Base-by-base conservation (phyloP, 35 echinoderm and acorn worm genomes). In the Strongylocentrotus purpuratus region DNA sequence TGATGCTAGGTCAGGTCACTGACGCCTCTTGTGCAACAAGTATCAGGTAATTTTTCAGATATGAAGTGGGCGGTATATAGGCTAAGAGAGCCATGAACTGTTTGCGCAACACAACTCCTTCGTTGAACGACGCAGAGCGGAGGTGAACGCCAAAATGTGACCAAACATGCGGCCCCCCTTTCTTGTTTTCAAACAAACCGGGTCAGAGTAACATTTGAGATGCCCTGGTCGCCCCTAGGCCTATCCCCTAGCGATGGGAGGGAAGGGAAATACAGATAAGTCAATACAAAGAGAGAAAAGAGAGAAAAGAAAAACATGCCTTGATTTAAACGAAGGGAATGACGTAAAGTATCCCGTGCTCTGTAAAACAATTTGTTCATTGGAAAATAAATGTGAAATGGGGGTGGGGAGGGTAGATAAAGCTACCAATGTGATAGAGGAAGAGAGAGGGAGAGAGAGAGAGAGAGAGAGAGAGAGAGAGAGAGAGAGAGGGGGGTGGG, bases 131-230 rank as follows among this genome's bases (percentile, higher is more conserved):
- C 65, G 25, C 20, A 17, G 17, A 78, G 65, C 65, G 65, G 22
- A 78, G 65, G 22, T 78, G 65, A 78, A 78, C 65, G n/a, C 65
- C 45, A 89, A 89, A 89, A 89, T 89, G 87, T 46, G 32, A 45
- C 45, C 87, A 89, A 89, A 45, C 87, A 45, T 31, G 87, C 45
- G 32, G 87, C 33, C 33, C 32, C 35, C 11, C 87, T 33, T 59
- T 89, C 87, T 89, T 89, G 87, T 89, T 41, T 33, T 89, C 87
- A 45, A 33, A 46, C 87, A 89, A 89, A 89, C 14, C 87, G 33
- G 87, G 87, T 89, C 87, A 89, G 45, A 46, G 87, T 33, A 89
- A 89, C 33, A 46, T 78, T 78, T 46, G 87, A 89, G 87, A 33
- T 89, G 87, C 45, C 45, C 25, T 33, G 45, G 1, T 41, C 20